A percentile compares a stretch with the other conserved stretches of the same genome.
Conservation (phyloP, 1,140 invertebrate genomes). For the Cydia strobilella region DNA sequence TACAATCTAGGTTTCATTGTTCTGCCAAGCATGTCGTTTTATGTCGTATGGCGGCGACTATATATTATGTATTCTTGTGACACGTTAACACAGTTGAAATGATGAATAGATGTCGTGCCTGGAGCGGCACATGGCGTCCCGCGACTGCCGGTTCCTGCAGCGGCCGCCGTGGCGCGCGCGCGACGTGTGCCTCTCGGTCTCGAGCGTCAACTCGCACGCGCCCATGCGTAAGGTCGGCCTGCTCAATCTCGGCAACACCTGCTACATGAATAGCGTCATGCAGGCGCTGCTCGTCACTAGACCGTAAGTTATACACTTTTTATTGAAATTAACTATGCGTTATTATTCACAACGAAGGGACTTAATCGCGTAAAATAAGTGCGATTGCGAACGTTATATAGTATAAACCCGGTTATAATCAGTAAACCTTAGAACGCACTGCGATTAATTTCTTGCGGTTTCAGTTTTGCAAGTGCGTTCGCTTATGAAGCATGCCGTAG, state of each 20-base stretch:
- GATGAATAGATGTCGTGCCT: slow-evolving; percentile 54
- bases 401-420: too few species aligned
- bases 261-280: slow-evolving; percentile 92
- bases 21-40: too few species aligned
- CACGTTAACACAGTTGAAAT: not conserved
- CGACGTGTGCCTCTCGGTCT: slow-evolving; percentile 39
- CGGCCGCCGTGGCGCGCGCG: slow-evolving; percentile 50
- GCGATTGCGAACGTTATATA: slow-evolving; percentile 32
- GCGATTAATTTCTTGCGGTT: too few species aligned
- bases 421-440: too few species aligned
- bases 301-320: slow-evolving; percentile 83
- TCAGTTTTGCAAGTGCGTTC: too few species aligned
- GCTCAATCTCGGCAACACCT: slow-evolving; percentile 92
- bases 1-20: too few species aligned
- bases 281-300: slow-evolving; percentile 91
- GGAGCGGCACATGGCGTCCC: slow-evolving; percentile 64
- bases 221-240: slow-evolving; percentile 84
- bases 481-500: too few species aligned
- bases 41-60: not conserved
- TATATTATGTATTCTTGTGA: not conserved
- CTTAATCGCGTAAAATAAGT: too few species aligned
- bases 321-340: slow-evolving; percentile 50
- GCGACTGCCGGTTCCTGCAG: slow-evolving; percentile 47
- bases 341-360: too few species aligned
- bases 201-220: slow-evolving; percentile 33